Base-by-base conservation (phyloP, 2,888 invertebrate genomes). In the Exocentrus adspersus region DNA sequence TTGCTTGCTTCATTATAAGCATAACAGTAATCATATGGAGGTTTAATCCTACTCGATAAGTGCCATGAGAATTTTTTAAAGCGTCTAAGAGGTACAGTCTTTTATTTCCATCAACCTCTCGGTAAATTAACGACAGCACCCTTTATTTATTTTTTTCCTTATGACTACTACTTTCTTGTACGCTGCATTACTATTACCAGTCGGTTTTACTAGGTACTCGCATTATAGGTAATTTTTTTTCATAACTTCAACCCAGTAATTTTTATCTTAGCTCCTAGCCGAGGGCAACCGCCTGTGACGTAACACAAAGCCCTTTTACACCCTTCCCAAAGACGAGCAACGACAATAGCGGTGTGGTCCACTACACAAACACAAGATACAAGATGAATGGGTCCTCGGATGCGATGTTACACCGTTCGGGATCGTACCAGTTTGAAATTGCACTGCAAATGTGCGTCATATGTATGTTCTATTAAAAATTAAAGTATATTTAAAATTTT, bases 291-390 rank as follows among this genome's bases (percentile, higher is more conserved):
- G 54, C 16, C 43, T 54, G 53, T 53, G 53, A 28, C 17, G 41
- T 17, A 54, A 41, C 42, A 37, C 12, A 16, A 24, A 21, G 20
- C 53, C 54, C 17, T 54, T n/a, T n/a, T 28, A 21, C 17, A 16
- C 43, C 59, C 51, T 43, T 59, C 41, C 51, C 59, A 41, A 42
- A 51, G 59, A 57, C 60, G 52, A 64, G 58, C 54, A 46, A 65
- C 65, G 69, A 80, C 79, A 80, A 80, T 72, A 75, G 78, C 76
- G 69, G 78, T 79, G 78, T 79, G 80, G 80, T 80, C 79, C 80
- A 79, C 78, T 80, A 80, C 79, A 80, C 80, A 80, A 80, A 80
- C 76, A 80, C 77, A 80, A 79, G 79, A 77, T 76, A 72, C 64
- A 79, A 80, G 79, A 79, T 80, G 79, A 79, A 80, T 80, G 79